These are phyloP conservation scores for Pseudomyrmex dendroicus DNA, from an alignment of 1,140 invertebrate species.

Conservation along the genomic window DNA sequence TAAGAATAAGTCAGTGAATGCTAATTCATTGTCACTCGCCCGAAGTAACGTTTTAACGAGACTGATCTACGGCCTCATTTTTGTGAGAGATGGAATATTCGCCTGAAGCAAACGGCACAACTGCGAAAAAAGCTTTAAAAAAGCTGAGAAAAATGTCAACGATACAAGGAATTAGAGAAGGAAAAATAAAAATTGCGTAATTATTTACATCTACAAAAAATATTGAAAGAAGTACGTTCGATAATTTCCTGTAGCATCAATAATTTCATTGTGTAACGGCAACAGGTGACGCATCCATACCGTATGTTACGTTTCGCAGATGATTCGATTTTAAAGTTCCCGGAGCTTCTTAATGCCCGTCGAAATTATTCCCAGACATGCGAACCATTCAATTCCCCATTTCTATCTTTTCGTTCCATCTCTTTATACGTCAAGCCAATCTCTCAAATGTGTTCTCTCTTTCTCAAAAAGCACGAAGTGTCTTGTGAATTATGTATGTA, in stretches of 20 bases:
- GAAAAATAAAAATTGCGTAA: too few relatives aligned
- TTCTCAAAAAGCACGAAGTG: neutral
- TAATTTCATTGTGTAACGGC: conserved; percentile 46
- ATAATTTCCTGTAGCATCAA: conserved; percentile 34
- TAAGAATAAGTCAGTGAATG: too few relatives aligned
- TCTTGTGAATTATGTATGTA: too few relatives aligned
- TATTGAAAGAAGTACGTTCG: neutral
- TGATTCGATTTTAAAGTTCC: conserved; percentile 32
- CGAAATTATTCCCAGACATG: conserved; percentile 12
- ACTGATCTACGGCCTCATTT: too few relatives aligned
- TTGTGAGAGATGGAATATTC: too few relatives aligned
- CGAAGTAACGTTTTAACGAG: too few relatives aligned
- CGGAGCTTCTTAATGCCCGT: conserved; percentile 6
- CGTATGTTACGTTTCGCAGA: neutral
- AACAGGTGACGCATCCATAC: conserved; percentile 56
- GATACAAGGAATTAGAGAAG: too few relatives aligned
- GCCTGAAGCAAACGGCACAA: too few relatives aligned
- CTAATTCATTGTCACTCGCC: too few relatives aligned
- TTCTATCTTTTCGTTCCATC: conserved; percentile 7
- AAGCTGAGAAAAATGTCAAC: too few relatives aligned
- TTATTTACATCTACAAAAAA: too few relatives aligned
- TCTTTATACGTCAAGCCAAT: neutral
- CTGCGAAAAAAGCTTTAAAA: too few relatives aligned
- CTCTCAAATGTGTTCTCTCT: neutral
- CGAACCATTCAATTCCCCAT: neutral